Percentiles rank a stretch among this genome's conserved stretches.
Evolutionary conservation across 64 coral and sea anemone species (phyloP).

Genomic region (Actinia tenebrosa): DNA sequence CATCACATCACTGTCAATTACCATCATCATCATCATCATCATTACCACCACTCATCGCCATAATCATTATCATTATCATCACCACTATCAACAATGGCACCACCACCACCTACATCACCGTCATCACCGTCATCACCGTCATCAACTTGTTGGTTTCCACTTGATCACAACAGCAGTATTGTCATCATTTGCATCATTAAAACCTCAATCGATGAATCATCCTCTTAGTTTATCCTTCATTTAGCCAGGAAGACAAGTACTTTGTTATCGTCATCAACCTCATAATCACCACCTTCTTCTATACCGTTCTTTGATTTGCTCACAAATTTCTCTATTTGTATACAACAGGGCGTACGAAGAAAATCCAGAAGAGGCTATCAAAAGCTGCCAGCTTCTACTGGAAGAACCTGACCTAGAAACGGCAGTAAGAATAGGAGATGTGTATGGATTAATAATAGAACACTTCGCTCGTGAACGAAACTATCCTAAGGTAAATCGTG

Average conservation of each 20-base stretch:
- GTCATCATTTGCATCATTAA: not conserved
- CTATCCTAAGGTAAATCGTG: constrained; percentile 65
- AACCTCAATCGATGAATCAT: no score
- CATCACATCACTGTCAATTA: not conserved
- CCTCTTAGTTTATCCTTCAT: not conserved
- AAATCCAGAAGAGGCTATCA: constrained; percentile 76
- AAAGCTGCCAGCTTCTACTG: constrained; percentile 76
- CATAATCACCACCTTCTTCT: not conserved
- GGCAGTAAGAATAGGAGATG: constrained; percentile 92
- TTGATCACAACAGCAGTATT: not conserved
- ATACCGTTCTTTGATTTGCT: not conserved
- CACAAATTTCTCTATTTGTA: not conserved
- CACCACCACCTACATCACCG: not conserved
- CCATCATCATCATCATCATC: not conserved
- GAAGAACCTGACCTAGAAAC: constrained; percentile 94
- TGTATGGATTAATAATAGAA: constrained; percentile 93
- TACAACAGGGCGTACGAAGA: constrained; percentile 79
- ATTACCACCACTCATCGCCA: not conserved
- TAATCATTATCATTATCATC: not conserved
- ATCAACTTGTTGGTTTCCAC: not conserved
- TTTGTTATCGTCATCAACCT: not conserved
- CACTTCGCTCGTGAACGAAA: constrained; percentile 88
- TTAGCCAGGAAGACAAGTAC: not conserved
- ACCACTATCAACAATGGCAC: not conserved
- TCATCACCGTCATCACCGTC: not conserved